Conservation (phyloP, 2,797 vertebrate genomes). For the Neosilurus hyrtlii region DNA sequence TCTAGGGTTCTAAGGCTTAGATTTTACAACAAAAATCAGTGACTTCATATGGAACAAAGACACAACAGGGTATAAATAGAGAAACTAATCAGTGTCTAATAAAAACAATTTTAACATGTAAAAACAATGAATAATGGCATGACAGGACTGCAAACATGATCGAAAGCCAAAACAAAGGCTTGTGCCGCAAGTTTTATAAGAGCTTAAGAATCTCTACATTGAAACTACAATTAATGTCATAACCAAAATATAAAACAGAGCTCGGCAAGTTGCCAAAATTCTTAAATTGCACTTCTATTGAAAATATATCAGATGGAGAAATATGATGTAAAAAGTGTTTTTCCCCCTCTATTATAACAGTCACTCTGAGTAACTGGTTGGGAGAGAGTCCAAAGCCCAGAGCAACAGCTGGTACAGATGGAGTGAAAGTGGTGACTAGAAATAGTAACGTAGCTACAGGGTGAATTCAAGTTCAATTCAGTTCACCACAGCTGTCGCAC, state of each 20-base stretch:
- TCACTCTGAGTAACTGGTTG: constrained; percentile 24
- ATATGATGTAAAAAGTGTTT: constrained; percentile 20
- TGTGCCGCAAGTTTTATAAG: neutral
- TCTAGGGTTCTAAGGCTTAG: too few species aligned
- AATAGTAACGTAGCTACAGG: constrained; percentile 1
- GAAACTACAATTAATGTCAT: constrained; percentile 22
- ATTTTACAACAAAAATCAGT: too few species aligned
- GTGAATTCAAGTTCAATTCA: constrained; percentile 15
- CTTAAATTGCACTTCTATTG: constrained; percentile 30
- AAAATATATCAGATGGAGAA: constrained; percentile 34
- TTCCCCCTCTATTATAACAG: constrained; percentile 43
- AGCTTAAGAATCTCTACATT: constrained; percentile 12
- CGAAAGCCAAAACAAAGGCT: neutral
- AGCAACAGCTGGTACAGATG: constrained; percentile 27
- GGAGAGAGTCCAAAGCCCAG: constrained; percentile 5
- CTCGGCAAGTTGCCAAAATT: neutral
- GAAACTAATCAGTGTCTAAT: neutral
- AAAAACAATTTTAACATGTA: neutral
- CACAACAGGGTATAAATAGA: neutral
- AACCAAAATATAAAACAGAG: constrained; percentile 3
- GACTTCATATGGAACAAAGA: neutral
- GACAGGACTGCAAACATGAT: neutral
- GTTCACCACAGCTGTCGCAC: constrained; percentile 11
- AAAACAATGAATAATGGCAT: neutral
- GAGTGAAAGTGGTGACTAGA: constrained; percentile 19